Evolutionary conservation across 2,797 vertebrate genomes (phyloP), one percentile per base, ranked within the genome.

Genomic region (Gephyroberyx darwinii): DNA sequence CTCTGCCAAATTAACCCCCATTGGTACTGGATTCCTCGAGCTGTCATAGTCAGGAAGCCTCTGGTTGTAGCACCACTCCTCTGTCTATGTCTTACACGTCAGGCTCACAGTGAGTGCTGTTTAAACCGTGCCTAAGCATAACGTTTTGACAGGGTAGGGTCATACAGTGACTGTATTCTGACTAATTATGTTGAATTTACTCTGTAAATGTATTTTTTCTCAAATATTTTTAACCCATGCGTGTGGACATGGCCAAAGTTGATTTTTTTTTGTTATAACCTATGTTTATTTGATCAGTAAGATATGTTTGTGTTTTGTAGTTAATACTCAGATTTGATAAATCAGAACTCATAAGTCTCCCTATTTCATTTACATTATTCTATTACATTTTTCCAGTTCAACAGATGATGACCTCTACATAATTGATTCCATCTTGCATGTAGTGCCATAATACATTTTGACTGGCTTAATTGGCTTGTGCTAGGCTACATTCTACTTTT

Each of bases 191-290:
- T 89, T 89, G 77, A 87, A 90, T 90, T 90, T 85, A 86, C 80
- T 89, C 79, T 91, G 89, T 90, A 87, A 88, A 88, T 86, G 75
- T 74, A 64, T 82, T 75, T 80, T 75, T 81, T 16, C 69, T 82
- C 65, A 87, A 83, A 81, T 80, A 78, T 88, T 92, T 88, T 88
- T 86, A 88, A 91, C 84, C 81, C 79, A 67, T 22, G 59, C 82
- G 69, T 90, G 83, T 37, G 82, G 78, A 89, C 83, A 89, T 78
- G 88, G 89, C 90, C 90, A 93, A 92, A 93, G 90, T 90, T 84
- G 85, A 91, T 84, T 91, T 90, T 92, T 43, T 13, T 90, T 90
- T 89, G 84, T 90, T 88, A 90, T 88, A 89, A 74, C 81, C 77
- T 81, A 51, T 90, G 86, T 90, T 83, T 87, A 85, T 92, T 83